Conservation (phyloP, 2,888 invertebrate species). For the Metopia argyrocephala region DNA sequence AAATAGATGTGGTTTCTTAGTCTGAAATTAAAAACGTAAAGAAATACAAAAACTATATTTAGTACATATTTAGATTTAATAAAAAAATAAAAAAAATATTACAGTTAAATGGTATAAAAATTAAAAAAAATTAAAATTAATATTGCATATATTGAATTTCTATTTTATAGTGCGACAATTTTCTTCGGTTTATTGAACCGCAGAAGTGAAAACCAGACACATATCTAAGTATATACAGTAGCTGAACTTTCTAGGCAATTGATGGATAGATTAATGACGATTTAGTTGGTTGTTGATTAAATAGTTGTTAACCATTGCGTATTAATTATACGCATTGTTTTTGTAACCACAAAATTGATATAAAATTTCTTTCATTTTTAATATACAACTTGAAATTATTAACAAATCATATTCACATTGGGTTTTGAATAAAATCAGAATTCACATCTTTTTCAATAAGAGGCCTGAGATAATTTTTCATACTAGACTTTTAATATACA, state of each 20-base stretch:
- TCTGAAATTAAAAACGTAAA: conserved; percentile 47
- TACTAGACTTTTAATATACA: too few relatives aligned
- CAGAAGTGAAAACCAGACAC: conserved; percentile 4
- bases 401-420: background rate
- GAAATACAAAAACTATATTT: conserved; percentile 3
- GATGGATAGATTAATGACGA: conserved; percentile 5
- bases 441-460: background rate
- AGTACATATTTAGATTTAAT: background rate
- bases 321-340: conserved; percentile 11
- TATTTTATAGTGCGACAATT: too few relatives aligned
- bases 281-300: background rate
- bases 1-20: background rate
- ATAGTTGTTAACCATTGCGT: background rate
- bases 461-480: background rate
- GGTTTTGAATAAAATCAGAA: background rate
- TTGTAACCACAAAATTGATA: conserved; percentile 43
- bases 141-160: conserved; percentile 39
- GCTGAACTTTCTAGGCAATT: background rate
- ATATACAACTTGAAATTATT: background rate
- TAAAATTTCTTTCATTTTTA: background rate
- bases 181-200: conserved; percentile 22
- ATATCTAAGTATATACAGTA: background rate
- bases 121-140: background rate
- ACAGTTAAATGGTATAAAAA: too few relatives aligned
- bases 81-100: background rate